phyloP scores from a whole-genome alignment of 2,888 invertebrate species.

The Parapristionchus giblindavisi region DNA sequence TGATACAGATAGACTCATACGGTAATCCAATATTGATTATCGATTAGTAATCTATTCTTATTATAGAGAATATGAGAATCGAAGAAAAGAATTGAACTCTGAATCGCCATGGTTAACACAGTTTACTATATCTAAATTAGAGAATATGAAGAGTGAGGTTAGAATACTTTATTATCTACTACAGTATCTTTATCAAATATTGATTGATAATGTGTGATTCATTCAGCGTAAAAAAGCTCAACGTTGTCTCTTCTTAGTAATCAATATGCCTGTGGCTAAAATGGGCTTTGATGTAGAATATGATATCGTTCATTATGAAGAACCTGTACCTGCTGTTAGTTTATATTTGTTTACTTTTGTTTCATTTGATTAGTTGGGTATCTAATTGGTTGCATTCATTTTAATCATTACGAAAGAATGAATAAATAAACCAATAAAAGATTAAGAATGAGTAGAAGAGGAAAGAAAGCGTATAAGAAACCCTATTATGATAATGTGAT shows the following conservation, averaged over 20 bases:
- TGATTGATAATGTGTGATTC: background rate
- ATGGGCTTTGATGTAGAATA: conserved; percentile 45
- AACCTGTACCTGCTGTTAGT: conserved; percentile 24
- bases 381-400: too few relatives aligned
- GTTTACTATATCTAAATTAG: conserved; percentile 22
- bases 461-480: background rate
- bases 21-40: background rate
- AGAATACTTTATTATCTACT: background rate
- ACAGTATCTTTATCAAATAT: background rate
- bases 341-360: background rate
- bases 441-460: background rate
- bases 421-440: too few relatives aligned
- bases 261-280: conserved; percentile 46
- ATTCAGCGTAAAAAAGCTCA: conserved; percentile 37
- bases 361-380: background rate
- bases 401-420: too few relatives aligned
- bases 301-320: conserved; percentile 56
- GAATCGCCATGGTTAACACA: conserved; percentile 30
- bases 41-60: background rate
- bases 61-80: conserved; percentile 32
- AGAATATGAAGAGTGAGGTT: conserved; percentile 32
- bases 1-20: conserved; percentile 30
- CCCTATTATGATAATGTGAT: too few relatives aligned
- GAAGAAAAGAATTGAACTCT: conserved; percentile 16
- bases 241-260: conserved; percentile 52